Evolutionary conservation across 2,797 vertebrate genomes (phyloP).

Genomic region (Crossoptilon crossoptilon): DNA sequence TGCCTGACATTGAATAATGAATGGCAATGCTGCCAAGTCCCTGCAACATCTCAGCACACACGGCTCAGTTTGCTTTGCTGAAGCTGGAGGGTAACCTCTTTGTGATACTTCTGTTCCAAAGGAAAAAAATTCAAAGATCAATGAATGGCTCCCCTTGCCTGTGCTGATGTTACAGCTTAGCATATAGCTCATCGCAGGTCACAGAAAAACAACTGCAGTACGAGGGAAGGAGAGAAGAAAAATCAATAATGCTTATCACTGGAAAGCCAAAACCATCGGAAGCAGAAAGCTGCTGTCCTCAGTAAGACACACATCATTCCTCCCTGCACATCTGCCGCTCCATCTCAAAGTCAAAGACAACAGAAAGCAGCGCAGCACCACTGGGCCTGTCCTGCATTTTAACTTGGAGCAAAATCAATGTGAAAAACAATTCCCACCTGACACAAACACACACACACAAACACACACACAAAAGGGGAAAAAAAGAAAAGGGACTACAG

Average conservation of each 20-base stretch:
- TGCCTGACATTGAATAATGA: slow-evolving; percentile 76
- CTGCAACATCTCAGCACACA: background rate
- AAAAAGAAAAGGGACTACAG: accelerated
- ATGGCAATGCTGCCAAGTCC: slow-evolving; percentile 2
- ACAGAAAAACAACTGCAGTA: background rate
- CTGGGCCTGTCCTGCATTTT: background rate
- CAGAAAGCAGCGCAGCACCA: accelerated
- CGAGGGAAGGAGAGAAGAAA: slow-evolving; percentile 18
- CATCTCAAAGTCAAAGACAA: background rate
- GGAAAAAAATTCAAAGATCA: background rate
- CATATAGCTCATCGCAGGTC: background rate
- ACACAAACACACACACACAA: background rate
- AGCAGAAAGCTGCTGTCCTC: slow-evolving; percentile 62
- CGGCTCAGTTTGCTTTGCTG: background rate
- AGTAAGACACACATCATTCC: slow-evolving; percentile 37
- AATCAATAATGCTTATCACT: slow-evolving; percentile 64
- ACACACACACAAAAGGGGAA: background rate
- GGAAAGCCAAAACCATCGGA: slow-evolving; percentile 60
- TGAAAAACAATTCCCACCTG: background rate
- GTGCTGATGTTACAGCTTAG: background rate
- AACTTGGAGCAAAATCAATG: slow-evolving; percentile 44
- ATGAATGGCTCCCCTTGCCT: background rate
- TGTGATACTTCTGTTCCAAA: background rate
- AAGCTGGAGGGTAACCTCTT: background rate
- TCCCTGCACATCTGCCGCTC: slow-evolving; percentile 19